Evolutionary conservation across 2,888 invertebrate genomes (phyloP).

Genomic region (Actias luna): DNA sequence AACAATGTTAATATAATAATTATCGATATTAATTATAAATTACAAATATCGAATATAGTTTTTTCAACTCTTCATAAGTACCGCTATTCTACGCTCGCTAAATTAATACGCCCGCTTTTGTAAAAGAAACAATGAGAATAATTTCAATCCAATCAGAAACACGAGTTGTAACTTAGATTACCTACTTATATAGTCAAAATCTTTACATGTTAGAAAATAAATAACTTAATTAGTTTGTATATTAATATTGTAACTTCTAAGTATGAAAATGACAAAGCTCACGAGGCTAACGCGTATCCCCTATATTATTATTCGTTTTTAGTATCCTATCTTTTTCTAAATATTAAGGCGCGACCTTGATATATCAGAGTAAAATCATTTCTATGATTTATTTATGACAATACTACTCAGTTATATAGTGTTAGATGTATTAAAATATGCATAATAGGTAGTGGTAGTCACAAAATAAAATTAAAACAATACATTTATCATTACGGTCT

Average conservation of each 20-base stretch:
- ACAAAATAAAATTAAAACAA: neutral
- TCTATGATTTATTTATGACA: neutral
- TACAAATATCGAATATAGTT: neutral
- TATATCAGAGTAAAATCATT: neutral
- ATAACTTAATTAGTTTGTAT: conserved; percentile 55
- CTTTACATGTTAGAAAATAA: conserved; percentile 32
- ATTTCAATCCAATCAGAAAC: conserved; percentile 24
- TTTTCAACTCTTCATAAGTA: neutral
- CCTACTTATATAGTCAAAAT: conserved; percentile 76
- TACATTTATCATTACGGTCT: no score
- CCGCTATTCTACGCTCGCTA: conserved; percentile 1
- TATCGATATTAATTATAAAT: neutral
- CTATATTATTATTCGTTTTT: neutral
- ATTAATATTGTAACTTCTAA: conserved; percentile 52
- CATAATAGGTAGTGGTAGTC: conserved; percentile 6
- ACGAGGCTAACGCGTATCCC: conserved; percentile 59
- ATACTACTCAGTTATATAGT: neutral
- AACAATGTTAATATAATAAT: neutral
- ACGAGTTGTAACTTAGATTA: conserved; percentile 73
- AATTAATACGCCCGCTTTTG: conserved; percentile 8
- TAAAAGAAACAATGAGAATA: neutral
- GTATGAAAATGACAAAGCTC: conserved; percentile 65
- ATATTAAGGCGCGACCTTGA: neutral
- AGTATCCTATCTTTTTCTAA: conserved; percentile 20
- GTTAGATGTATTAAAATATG: neutral